Base-by-base conservation (phyloP, 2,113 vertebrate genomes). In the Globicephala melas region DNA sequence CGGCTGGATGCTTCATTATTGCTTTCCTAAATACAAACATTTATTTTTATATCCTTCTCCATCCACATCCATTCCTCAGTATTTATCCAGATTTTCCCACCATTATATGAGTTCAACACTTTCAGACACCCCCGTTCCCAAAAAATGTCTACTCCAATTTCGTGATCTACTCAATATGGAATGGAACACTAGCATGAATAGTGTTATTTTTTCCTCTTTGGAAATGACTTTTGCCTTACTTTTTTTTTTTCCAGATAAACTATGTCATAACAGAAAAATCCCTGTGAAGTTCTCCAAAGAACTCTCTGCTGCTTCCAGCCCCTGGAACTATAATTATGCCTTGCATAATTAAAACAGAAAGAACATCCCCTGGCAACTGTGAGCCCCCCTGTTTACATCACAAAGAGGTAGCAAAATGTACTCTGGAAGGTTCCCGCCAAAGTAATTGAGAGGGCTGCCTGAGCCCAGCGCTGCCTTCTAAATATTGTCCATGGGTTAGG, bases 261-360 rank as follows among this genome's bases (percentile, higher is more conserved):
- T 38, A 38, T 0, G 12, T 50, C 63, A 96, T 89, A 97, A 58
- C 86, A 97, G 89, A 94, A 98, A 97, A 97, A 96, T 63, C 47
- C 89, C 28, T 96, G 96, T 94, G 89, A 97, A 96, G 81, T 90
- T 96, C 62, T 91, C 47, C 63, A 98, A 97, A 97, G 97, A 93
- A 76, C 76, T 90, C 91, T 25, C 73, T 55, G 21, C 17, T 92
- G 41, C 97, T 96, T 97, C 5, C 50, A 98, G 97, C 71, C 80
- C 9, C 55, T 71, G 38, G 94, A 20, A 89, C 4, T 15, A 7
- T 94, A 97, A 97, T 94, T 96, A 97, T 2, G 44, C 86, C 96
- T 92, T n/a, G 10, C 80, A 9, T 95, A 97, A 87, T 86, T 97
- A 97, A 97, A 98, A 94, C 21, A 62, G 96, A 95, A 97, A 98